phyloP scores from a whole-genome alignment of 2,888 invertebrate genomes.

The Boloria euphrosyne region DNA sequence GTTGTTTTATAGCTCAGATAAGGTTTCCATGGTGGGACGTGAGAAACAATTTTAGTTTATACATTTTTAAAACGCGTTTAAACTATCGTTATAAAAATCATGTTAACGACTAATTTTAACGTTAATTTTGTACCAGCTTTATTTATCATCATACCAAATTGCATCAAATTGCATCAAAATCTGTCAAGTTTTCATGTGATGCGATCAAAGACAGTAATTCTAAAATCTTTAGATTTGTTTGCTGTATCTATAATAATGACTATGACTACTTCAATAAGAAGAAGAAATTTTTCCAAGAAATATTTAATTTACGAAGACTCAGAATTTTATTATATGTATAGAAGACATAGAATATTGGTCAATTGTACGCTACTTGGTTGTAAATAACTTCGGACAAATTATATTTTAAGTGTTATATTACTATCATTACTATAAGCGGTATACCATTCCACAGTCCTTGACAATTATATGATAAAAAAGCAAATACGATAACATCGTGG shows the following conservation, averaged over 20 bases:
- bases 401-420: slow-evolving; percentile 16
- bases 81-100: neutral
- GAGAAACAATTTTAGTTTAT: slow-evolving; percentile 28
- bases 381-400: neutral
- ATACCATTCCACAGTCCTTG: neutral
- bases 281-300: too few species aligned
- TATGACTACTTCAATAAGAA: slow-evolving; percentile 2
- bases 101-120: neutral
- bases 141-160: too few species aligned
- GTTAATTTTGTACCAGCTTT: too few species aligned
- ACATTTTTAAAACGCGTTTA: slow-evolving; percentile 13
- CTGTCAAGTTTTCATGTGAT: neutral
- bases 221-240: too few species aligned
- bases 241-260: neutral
- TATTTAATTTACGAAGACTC: too few species aligned
- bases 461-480: slow-evolving; percentile 24
- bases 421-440: slow-evolving; percentile 11
- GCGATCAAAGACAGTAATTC: neutral
- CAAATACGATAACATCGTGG: slow-evolving; percentile 29
- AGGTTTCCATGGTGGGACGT: slow-evolving; percentile 20
- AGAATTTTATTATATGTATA: too few species aligned
- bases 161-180: too few species aligned
- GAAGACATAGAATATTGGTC: too few species aligned
- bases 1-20: slow-evolving; percentile 40
- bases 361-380: neutral